Base-by-base conservation (phyloP, 1,140 invertebrate species). In the Pararge aegeria region DNA sequence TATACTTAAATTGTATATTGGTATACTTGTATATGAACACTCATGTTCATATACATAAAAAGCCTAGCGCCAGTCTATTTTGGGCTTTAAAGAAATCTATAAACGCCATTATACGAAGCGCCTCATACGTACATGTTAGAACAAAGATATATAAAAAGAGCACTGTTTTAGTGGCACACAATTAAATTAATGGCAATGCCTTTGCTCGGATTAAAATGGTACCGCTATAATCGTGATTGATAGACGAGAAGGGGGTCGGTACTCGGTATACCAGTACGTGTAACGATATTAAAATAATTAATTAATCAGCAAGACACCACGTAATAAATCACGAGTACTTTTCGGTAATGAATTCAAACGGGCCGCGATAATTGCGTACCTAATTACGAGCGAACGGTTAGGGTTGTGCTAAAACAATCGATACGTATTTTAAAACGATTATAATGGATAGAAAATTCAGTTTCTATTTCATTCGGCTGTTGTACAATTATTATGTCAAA, bases 301-400 rank as follows among this genome's bases (percentile, higher is more conserved):
- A 34, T 34, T 87, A 83, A 83, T 79, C 70, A 63, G 68, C 64
- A 78, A 84, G 81, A 84, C 77, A 75, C 67, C 65, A 24, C 58
- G 70, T 67, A 80, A 86, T 88, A 85, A 84, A 85, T 88, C 82
- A 88, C 82, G 69, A 76, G 71, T 75, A 75, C 73, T 81, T 81
- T 34, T 75, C 64, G 65, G 75, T 85, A 86, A 85, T 89, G 85
- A 84, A 89, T 87, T 89, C 82, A 87, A 87, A 85, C 81, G 78
- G 75, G 74, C 79, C 74, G 80, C 82, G 77, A 83, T 89, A 89
- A 89, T 89, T 87, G 86, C 83, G 83, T 75, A 80, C 75, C 81
- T 87, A 87, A 87, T 89, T 85, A 89, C 80, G 72, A 65, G 71
- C 78, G 82, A 74, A 73, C 81, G 30, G 29, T 2, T 34, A 34